Evolutionary conservation across 37 sponge, comb jelly and placozoan species (phyloP).

Genomic region (Eunapius fragilis): DNA sequence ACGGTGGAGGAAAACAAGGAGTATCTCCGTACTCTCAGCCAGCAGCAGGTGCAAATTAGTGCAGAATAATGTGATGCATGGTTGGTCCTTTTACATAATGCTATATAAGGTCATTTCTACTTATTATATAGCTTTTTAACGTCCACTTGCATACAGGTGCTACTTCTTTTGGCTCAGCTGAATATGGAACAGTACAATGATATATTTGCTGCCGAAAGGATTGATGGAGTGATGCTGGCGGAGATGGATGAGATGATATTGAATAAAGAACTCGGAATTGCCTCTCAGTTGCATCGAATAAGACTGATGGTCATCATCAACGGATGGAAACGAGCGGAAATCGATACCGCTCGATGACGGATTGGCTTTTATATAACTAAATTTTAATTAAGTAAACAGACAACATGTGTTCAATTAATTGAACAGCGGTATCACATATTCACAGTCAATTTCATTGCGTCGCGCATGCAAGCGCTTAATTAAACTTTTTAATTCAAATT

Average conservation of each 20-base stretch:
- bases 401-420: too few species aligned
- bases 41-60: neutral
- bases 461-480: too few species aligned
- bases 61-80: neutral
- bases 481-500: too few species aligned
- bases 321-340: neutral
- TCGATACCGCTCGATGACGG: too few species aligned
- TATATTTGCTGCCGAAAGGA: neutral
- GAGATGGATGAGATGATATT: neutral
- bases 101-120: too few species aligned
- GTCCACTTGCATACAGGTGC: neutral
- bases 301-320: neutral
- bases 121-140: too few species aligned
- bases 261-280: neutral
- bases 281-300: neutral
- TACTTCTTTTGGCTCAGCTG: neutral
- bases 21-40: neutral
- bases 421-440: too few species aligned
- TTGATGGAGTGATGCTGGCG: neutral
- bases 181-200: neutral
- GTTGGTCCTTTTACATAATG: too few species aligned
- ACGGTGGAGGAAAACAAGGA: neutral
- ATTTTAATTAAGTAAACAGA: too few species aligned
- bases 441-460: too few species aligned
- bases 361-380: too few species aligned